Evolutionary conservation across 2,888 invertebrate species (phyloP), one percentile per base, ranked within the genome.

Genomic region (Megamerina dolium): DNA sequence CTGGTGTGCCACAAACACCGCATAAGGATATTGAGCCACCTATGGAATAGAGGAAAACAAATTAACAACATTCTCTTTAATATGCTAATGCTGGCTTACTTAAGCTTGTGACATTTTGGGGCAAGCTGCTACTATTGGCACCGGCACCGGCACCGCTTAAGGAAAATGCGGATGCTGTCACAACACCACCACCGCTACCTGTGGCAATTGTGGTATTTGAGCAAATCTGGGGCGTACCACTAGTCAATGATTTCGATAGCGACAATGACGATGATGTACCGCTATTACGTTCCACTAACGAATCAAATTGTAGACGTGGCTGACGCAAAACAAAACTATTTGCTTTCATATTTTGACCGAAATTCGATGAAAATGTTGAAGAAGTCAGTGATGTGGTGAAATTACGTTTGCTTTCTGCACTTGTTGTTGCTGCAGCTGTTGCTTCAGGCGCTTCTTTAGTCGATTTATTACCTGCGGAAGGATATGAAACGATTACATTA

Each of bases 1-100:
- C 77, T 29, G 83, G 79, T 31, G 86, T 83, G 30, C 84, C 83
- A 67, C 88, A 88, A 26, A 88, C 85, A 41, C 85, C 85, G 69
- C 88, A 88, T 4, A 43, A 38, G 37, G 45, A 27, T 18, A 5
- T 26, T 3, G 37, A 32, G 8, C 31, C 12, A 10, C 32, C 37
- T 37, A 21, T 33, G 6, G 13, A 23, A 10, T 23, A 23, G 10
- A 23, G 10, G 10, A 23, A 8, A 31, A n/a, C 14, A 31, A 2
- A 31, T 31, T n/a, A 31, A 12, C 9, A 31, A 31, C 31, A 31
- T 23, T 23, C 8, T 23, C 10, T 8, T 8, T 23, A 10, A 8
- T 23, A 23, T n/a, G n/a, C n/a, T n/a, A n/a, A 23, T 6, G 8
- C 6, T 8, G 10, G 10, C 40, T 48, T 21, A 40, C 27, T 21